Evolutionary conservation across 2,888 invertebrate species (phyloP).

Genomic region (Ormyrus pomaceus): DNA sequence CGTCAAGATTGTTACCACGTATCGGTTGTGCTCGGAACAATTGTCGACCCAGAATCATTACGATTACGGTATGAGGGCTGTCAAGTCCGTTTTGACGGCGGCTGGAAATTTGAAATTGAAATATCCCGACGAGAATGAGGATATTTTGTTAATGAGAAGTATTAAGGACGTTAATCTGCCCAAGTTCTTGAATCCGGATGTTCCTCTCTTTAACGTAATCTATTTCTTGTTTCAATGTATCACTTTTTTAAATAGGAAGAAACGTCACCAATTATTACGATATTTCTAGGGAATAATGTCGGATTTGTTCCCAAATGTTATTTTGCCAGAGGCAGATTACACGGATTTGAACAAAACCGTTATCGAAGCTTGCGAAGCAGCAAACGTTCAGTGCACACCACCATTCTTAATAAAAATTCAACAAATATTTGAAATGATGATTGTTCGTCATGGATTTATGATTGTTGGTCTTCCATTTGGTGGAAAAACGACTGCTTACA

Average conservation of each 20-base stretch:
- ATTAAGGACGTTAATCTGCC: constrained; percentile 82
- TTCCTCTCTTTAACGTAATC: constrained; percentile 78
- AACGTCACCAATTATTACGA: constrained; percentile 59
- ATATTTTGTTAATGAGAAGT: constrained; percentile 79
- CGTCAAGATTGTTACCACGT: constrained; percentile 82
- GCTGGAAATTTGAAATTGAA: constrained; percentile 81
- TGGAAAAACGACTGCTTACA: constrained; percentile 79
- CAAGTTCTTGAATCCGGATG: constrained; percentile 79
- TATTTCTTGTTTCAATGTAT: background rate
- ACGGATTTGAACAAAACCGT: constrained; percentile 82
- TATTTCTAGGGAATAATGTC: constrained; percentile 79
- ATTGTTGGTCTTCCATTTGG: constrained; percentile 80
- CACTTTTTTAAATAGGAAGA: constrained; percentile 19
- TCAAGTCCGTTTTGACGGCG: constrained; percentile 80
- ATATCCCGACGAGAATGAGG: constrained; percentile 80
- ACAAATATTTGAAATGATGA: constrained; percentile 81
- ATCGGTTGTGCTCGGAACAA: constrained; percentile 81
- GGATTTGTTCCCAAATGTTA: constrained; percentile 80
- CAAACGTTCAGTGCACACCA: constrained; percentile 88
- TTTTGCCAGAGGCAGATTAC: constrained; percentile 84
- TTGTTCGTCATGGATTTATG: constrained; percentile 81
- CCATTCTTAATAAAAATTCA: constrained; percentile 79
- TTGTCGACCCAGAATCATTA: constrained; percentile 82
- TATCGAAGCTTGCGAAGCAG: constrained; percentile 81
- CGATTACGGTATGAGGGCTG: constrained; percentile 83